phyloP scores from a whole-genome alignment of 64 coral and sea anemone genomes.

The Anthopleura sola region DNA sequence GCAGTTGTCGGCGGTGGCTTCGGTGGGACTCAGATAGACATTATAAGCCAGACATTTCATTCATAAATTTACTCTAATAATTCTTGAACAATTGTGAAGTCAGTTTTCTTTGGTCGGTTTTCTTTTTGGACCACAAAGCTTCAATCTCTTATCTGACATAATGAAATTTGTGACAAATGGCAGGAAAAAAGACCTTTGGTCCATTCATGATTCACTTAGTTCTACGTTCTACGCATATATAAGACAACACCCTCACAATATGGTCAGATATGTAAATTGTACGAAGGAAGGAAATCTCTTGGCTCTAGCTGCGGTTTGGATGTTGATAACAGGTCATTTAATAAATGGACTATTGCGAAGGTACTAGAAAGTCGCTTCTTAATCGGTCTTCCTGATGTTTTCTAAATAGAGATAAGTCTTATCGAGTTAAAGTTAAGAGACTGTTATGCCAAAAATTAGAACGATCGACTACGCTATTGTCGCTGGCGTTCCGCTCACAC shows the following conservation, averaged over 20 bases:
- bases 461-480: background rate
- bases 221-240: background rate
- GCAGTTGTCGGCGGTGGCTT: background rate
- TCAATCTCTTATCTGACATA: background rate
- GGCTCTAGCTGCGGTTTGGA: background rate
- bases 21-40: background rate
- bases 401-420: constrained; percentile 1
- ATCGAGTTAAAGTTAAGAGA: background rate
- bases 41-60: background rate
- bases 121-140: background rate
- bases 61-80: background rate
- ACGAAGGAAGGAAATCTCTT: background rate
- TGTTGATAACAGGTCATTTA: constrained; percentile 1
- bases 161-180: background rate
- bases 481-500: background rate
- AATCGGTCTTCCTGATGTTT: constrained; percentile 6
- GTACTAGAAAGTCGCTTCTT: background rate
- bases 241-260: background rate
- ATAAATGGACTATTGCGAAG: background rate
- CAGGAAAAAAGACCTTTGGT: background rate
- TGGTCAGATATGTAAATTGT: background rate
- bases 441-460: background rate
- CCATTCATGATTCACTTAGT: background rate
- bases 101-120: background rate
- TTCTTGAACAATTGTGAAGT: background rate